These are phyloP conservation scores for Crypturellus tataupa DNA, from an alignment of 2,797 vertebrate genomes.

Conservation along the genomic window DNA sequence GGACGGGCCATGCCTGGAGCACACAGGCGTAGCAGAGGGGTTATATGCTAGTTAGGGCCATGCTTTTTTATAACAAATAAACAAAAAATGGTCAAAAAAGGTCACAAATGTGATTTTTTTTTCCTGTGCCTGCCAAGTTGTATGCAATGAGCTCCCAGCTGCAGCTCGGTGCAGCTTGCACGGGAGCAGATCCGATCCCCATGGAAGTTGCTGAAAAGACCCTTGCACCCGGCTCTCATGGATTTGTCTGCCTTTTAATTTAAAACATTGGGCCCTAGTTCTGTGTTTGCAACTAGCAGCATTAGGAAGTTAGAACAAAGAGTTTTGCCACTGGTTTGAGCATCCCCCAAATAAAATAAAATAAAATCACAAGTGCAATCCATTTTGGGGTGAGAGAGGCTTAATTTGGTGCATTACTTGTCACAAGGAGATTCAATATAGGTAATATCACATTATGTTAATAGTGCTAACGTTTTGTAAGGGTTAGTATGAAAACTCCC, in stretches of 20 bases:
- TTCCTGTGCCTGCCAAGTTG: not conserved
- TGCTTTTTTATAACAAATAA: not conserved
- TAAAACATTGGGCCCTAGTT: not conserved
- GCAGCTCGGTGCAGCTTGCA: not conserved
- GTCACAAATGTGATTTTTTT: slow-evolving; percentile 10
- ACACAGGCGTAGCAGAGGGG: not conserved
- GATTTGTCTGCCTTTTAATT: not conserved
- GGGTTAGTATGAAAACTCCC: slow-evolving; percentile 56
- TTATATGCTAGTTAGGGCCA: not conserved
- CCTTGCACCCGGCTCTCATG: rapidly evolving
- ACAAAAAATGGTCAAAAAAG: not conserved
- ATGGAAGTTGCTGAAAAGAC: rapidly evolving
- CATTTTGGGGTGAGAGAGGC: slow-evolving; percentile 32
- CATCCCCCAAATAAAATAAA: not conserved
- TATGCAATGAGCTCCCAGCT: rapidly evolving
- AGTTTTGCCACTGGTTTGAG: not conserved
- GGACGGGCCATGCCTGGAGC: slow-evolving; percentile 60
- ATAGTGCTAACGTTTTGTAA: slow-evolving; percentile 28
- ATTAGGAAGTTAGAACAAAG: not conserved
- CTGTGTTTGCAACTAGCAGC: not conserved
- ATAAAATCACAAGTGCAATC: not conserved
- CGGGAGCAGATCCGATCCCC: rapidly evolving
- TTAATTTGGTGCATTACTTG: slow-evolving; percentile 36
- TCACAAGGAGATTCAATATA: slow-evolving; percentile 35
- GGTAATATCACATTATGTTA: slow-evolving; percentile 53